A percentile compares a stretch with the other conserved stretches of the same genome.
Evolutionary conservation across 2,888 invertebrate species (phyloP).

Genomic region (Brachyptera putata): DNA sequence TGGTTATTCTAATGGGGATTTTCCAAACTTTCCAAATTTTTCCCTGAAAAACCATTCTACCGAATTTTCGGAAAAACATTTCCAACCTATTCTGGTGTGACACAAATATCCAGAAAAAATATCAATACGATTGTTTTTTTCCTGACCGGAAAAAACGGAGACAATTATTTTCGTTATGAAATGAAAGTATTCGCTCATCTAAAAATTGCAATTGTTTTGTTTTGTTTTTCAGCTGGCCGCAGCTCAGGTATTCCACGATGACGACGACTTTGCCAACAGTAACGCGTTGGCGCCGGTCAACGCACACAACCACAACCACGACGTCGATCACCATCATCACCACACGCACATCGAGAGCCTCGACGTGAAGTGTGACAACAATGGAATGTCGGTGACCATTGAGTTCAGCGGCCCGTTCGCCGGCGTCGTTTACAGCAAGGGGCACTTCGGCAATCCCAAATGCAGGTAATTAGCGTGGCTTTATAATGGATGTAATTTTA

Average conservation of each 20-base stretch:
- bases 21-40: no score
- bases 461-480: slow-evolving; percentile 62
- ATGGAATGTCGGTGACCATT: slow-evolving; percentile 58
- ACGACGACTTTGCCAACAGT: no score
- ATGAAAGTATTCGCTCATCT: no score
- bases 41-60: no score
- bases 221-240: slow-evolving; percentile 29
- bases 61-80: no score
- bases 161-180: no score
- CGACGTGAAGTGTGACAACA: slow-evolving; percentile 57
- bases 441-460: slow-evolving; percentile 59
- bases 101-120: no score
- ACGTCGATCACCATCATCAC: slow-evolving; percentile 36
- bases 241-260: slow-evolving; percentile 28
- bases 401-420: slow-evolving; percentile 61
- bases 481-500: no score
- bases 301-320: slow-evolving; percentile 31
- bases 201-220: not conserved
- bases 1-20: no score
- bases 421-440: slow-evolving; percentile 68
- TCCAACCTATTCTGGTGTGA: no score
- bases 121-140: no score
- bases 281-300: slow-evolving; percentile 25
- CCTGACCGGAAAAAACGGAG: no score
- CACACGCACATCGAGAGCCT: slow-evolving; percentile 55